Conservation (phyloP, 2,113 vertebrate genomes). For the Elanus axillaris region DNA sequence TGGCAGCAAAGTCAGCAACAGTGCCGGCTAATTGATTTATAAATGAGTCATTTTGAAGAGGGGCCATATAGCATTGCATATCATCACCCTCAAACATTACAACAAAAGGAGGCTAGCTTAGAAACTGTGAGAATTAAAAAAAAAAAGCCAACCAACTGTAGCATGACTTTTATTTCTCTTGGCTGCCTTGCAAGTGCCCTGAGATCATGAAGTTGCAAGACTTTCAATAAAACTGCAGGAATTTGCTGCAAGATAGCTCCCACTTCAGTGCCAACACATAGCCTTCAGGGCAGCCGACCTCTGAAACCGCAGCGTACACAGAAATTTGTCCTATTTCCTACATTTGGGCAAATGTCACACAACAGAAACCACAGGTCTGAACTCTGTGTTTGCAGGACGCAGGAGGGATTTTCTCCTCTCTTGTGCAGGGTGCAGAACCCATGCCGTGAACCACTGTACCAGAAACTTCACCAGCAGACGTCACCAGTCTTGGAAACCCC, state of each 20-base stretch:
- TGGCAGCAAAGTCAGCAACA: not conserved
- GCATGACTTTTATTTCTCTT: not conserved
- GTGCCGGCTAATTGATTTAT: not conserved
- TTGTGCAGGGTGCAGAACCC: not conserved
- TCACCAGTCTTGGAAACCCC: not conserved
- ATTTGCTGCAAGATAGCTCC: not conserved
- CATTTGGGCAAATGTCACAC: fast-evolving
- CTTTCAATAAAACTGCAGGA: not conserved
- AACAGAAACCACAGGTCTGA: not conserved
- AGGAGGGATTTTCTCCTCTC: not conserved
- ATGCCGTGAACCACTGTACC: fast-evolving
- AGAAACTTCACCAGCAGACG: not conserved
- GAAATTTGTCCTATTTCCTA: not conserved
- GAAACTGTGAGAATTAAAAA: not conserved
- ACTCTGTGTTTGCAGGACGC: fast-evolving
- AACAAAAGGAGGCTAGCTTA: not conserved
- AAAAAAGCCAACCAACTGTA: not conserved
- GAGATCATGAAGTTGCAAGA: fast-evolving
- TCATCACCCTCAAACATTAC: fast-evolving
- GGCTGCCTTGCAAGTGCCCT: not conserved
- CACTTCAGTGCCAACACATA: fast-evolving
- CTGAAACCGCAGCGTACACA: fast-evolving
- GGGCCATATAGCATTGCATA: fast-evolving
- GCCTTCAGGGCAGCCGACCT: not conserved
- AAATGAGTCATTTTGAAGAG: not conserved